These are phyloP conservation scores for Catocala sponsa DNA, from an alignment of 2,888 invertebrate genomes.

Conservation along the genomic window DNA sequence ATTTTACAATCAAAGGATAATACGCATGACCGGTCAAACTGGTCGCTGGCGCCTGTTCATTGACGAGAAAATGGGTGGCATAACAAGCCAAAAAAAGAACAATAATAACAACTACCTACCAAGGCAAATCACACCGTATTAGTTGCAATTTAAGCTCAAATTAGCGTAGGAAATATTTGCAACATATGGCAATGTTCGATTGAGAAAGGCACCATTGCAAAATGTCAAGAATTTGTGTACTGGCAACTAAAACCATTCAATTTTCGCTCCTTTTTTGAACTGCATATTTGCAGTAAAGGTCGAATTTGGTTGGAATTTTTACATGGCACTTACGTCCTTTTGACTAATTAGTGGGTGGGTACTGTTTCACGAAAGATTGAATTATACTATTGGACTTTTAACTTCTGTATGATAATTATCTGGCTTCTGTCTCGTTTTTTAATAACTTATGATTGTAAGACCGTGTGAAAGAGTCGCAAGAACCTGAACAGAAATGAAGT, in stretches of 20 bases:
- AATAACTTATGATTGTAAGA: conserved; percentile 27
- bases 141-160: rapidly evolving
- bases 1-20: conserved; percentile 30
- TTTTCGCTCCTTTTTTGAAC: conserved; percentile 54
- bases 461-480: conserved; percentile 37
- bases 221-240: conserved; percentile 62
- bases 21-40: conserved; percentile 59
- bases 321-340: conserved; percentile 43
- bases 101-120: conserved; percentile 36
- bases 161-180: conserved; percentile 1
- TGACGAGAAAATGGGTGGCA: conserved; percentile 67
- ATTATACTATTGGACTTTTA: conserved; percentile 46
- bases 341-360: conserved; percentile 51
- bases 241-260: conserved; percentile 55
- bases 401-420: conserved; percentile 46
- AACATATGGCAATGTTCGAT: conserved; percentile 20
- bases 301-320: conserved; percentile 40
- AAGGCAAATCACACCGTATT: conserved; percentile 32
- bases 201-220: conserved; percentile 43
- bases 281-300: conserved; percentile 39
- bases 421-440: conserved; percentile 37
- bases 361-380: conserved; percentile 60
- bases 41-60: conserved; percentile 73
- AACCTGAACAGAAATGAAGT: background rate
- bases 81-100: conserved; percentile 54